Base-by-base conservation (phyloP, 2,888 invertebrate genomes). In the Caenorhabditis virilis region DNA sequence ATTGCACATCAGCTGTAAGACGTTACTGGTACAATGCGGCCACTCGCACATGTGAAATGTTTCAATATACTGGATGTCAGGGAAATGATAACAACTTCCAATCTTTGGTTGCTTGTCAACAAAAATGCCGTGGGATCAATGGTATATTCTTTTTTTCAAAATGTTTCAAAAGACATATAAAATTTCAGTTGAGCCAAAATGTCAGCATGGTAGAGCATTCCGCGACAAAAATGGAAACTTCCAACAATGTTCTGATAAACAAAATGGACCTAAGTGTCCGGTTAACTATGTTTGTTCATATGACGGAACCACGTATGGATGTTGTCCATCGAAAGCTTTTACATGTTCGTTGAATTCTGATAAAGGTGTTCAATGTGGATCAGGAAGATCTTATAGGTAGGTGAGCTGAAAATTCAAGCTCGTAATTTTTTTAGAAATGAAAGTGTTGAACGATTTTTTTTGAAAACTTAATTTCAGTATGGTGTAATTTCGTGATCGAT, bases 1-100 rank as follows among this genome's bases (percentile, higher is more conserved):
- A 80, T 47, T 79, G 79, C 36, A 78, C 77, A 1, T 69, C 68
- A 1, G 72, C 76, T 13, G 77, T 78, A 9, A 59, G 76, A 13
- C 53, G 79, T 2, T 79, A 78, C 45, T 73, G 73, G 78, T 79
- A 80, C 69, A 80, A 81, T 43, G 77, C 80, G 2, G 76, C 68
- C 1, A 78, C 78, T 0, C 42, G 77, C 22, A 72, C 72, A 11
- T 82, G 82, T 61, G 79, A 65, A 55, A 61, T 69, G 42, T 77
- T 77, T 61, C 65, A 70, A 20, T 77, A 66, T 48, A 71, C 76
- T 2, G 76, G 76, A 16, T 76, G 76, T 30, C 72, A 75, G 39
- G 76, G 74, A 16, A 79, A 78, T 53, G 73, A 76, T 52, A 79
- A 79, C 53, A 79, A 78, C 55, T 79, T 79, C 42, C 55, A 57